Evolutionary conservation across 2,113 vertebrate species (phyloP), one percentile per base, ranked within the genome.

Genomic region (Taxidea taxus): DNA sequence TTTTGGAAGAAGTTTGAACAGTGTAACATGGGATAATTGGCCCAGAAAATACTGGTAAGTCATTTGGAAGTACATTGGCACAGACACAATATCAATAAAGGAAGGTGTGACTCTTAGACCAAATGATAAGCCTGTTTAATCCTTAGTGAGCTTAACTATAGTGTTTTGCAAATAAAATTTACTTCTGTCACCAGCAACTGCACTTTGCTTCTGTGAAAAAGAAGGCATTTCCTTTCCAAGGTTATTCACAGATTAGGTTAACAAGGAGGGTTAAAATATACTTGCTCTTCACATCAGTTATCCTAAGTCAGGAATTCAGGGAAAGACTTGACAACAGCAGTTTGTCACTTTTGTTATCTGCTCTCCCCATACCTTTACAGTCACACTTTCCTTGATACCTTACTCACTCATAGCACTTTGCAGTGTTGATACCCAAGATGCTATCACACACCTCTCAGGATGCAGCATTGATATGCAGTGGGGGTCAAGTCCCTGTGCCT

Each of bases 1-100:
- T 93, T 94, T 97, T 89, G 37, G 62, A 89, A 82, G 49, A 92
- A 92, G 34, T 91, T 39, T 86, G 82, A 94, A 82, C 39, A 31
- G 0, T 25, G 6, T 81, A 91, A 75, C 27, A 12, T 44, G 44
- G 82, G 49, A 42, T 92, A 44, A 58, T 95, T 83, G 94, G 44
- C 58, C 34, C 20, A 31, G 34, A 70, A 72, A 84, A 18, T 10
- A 27, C 25, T 94, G 34, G 7, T 84, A 70, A 90, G 54, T 78
- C 54, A 62, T 94, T 94, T 97, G 75, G 42, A 96, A 85, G 37
- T 42, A 47, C 81, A 94, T 89, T 94, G 49, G 31, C 16, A 92
- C 1, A 68, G 56, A 75, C n/a, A 51, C 3, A 77, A n/a, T 82
- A 51, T 92, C 25, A n/a, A 29, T 56, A 90, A 75, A 70, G 68